These are phyloP conservation scores for Zelostemma sp. DNA, from an alignment of 1,140 invertebrate species.

Conservation along the genomic window DNA sequence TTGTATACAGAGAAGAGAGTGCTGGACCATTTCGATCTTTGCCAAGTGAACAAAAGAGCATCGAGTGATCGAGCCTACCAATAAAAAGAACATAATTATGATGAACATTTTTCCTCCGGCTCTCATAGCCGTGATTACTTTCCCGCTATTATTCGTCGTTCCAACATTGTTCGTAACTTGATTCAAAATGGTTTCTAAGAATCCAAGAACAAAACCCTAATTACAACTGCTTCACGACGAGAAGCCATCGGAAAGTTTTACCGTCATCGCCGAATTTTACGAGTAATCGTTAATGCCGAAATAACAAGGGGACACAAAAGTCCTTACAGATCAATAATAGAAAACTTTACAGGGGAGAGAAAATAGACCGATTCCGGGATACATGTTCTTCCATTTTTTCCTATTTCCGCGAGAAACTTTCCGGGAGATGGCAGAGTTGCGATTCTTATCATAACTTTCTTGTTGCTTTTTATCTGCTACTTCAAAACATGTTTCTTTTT, in stretches of 20 bases:
- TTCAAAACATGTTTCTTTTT: no score
- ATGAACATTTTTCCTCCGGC: neutral
- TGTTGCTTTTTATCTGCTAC: no score
- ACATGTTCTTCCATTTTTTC: conserved; percentile 10
- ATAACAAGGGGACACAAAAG: conserved; percentile 4
- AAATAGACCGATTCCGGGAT: conserved; percentile 3
- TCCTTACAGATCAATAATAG: conserved; percentile 26
- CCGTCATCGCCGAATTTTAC: conserved; percentile 16
- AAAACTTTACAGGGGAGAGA: conserved; percentile 17
- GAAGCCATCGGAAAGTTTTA: conserved; percentile 22
- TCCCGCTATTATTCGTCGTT: neutral
- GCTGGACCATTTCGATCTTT: conserved; percentile 25
- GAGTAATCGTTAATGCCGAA: conserved; percentile 19
- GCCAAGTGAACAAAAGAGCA: conserved; percentile 12
- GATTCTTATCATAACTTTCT: conserved; percentile 20
- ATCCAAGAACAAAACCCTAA: conserved; percentile 7
- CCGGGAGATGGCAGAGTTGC: conserved; percentile 13
- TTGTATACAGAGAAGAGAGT: conserved; percentile 18
- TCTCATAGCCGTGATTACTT: conserved; percentile 1
- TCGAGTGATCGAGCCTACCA: no score
- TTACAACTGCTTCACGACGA: conserved; percentile 20
- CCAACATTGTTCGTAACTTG: neutral
- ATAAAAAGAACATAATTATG: no score
- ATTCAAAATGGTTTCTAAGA: neutral
- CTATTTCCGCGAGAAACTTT: conserved; percentile 8